A percentile compares a stretch with the other conserved stretches of the same genome.
Evolutionary conservation across 2,797 vertebrate species (phyloP).

Genomic region (Sebastes trivittatus): DNA sequence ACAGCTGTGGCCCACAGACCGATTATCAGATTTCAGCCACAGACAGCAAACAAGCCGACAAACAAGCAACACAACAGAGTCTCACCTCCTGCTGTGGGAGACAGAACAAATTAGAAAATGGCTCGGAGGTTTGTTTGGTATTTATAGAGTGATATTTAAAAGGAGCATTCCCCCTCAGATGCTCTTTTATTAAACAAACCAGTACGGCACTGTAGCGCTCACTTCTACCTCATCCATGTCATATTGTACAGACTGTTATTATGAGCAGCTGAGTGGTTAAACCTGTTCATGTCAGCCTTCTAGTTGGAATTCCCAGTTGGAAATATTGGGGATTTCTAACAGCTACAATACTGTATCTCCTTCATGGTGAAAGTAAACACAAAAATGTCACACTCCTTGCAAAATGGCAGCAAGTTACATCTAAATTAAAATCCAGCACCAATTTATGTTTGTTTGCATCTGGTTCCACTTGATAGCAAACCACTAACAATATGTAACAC

Average conservation of each 20-base stretch:
- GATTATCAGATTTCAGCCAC: conserved; percentile 76
- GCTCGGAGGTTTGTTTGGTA: conserved; percentile 34
- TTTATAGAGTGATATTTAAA: conserved; percentile 22
- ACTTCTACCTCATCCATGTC: not conserved
- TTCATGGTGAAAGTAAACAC: not conserved
- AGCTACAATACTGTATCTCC: not conserved
- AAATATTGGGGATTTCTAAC: not conserved
- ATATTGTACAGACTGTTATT: not conserved
- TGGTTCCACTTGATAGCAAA: not conserved
- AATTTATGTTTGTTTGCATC: not conserved
- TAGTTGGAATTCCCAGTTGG: not conserved
- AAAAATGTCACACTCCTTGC: not conserved
- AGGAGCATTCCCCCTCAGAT: conserved; percentile 7
- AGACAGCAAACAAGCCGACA: conserved; percentile 63
- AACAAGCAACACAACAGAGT: conserved; percentile 61
- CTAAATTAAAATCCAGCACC: not conserved
- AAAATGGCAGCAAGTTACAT: not conserved
- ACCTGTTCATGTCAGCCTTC: not conserved
- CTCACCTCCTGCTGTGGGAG: conserved; percentile 62
- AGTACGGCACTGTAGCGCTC: not conserved
- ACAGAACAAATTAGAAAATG: conserved; percentile 43
- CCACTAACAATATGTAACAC: not conserved
- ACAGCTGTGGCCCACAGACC: conserved; percentile 75
- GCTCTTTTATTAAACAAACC: conserved; percentile 25
- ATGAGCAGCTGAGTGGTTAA: not conserved